Evolutionary conservation across 2,888 invertebrate species (phyloP).

Genomic region (Galeopsomyia nigrocyanea): DNA sequence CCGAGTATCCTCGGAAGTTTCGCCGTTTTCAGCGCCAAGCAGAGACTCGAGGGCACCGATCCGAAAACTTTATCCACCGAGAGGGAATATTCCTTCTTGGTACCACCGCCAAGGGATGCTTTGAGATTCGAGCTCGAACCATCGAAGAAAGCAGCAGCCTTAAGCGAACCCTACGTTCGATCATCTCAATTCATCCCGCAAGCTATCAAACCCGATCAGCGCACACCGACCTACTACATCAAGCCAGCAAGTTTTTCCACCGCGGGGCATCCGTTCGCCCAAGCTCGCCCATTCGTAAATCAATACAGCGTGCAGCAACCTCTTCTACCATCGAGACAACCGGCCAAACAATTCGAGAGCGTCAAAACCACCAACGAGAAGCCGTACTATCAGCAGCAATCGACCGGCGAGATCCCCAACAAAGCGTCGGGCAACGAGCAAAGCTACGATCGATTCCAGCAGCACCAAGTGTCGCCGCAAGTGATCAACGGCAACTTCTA

Average conservation of each 20-base stretch:
- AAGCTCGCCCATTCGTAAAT: slow-evolving; percentile 53
- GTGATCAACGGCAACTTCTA: slow-evolving; percentile 56
- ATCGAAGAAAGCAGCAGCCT: slow-evolving; percentile 56
- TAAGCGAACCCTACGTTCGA: slow-evolving; percentile 54
- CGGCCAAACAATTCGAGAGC: slow-evolving; percentile 58
- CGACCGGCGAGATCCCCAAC: slow-evolving; percentile 49
- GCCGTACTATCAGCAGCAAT: slow-evolving; percentile 56
- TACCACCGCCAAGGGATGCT: slow-evolving; percentile 62
- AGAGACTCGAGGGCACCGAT: slow-evolving; percentile 57
- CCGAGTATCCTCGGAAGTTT: slow-evolving; percentile 70
- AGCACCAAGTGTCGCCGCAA: slow-evolving; percentile 48
- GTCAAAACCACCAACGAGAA: slow-evolving; percentile 55
- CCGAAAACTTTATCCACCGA: slow-evolving; percentile 57
- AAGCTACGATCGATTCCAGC: slow-evolving; percentile 35
- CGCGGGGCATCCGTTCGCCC: slow-evolving; percentile 49
- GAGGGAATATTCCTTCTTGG: slow-evolving; percentile 61
- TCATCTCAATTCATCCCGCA: slow-evolving; percentile 55
- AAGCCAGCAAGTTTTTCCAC: slow-evolving; percentile 52
- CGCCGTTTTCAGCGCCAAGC: slow-evolving; percentile 74
- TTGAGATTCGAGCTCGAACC: slow-evolving; percentile 61
- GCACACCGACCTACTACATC: slow-evolving; percentile 56
- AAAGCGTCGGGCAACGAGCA: slow-evolving; percentile 45
- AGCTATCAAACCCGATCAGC: slow-evolving; percentile 52
- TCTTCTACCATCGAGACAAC: slow-evolving; percentile 52
- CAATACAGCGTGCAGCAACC: slow-evolving; percentile 49